Base-by-base conservation (phyloP, 2,888 invertebrate genomes). In the Paralinhomoeus sp. region DNA sequence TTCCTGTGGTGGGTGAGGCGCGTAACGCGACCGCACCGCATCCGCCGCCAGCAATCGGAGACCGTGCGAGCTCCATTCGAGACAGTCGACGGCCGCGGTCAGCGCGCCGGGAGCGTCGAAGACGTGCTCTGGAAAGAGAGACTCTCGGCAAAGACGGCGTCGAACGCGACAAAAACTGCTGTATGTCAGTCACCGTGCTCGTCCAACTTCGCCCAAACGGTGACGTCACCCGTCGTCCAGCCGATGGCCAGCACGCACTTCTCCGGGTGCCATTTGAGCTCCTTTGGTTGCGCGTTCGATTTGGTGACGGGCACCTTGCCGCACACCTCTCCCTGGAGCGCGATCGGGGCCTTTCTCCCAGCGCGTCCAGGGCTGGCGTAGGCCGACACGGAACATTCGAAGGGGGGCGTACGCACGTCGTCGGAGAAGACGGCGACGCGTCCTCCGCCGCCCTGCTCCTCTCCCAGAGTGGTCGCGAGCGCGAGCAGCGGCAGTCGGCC, bases 221-320 rank as follows among this genome's bases (percentile, higher is more conserved):
- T 41, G 21, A 52, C 39, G 15, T 41, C 41, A 5, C 58, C 58
- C 38, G 50, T 52, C 23, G 44, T 43, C 58, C 58, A 58, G 13
- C 55, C 57, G 21, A 53, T 47, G 9, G 48, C 52, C 13, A 57
- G 44, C 15, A 54, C 43, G 13, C 49, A 42, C 24, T 53, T 48
- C 12, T 47, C 46, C 15, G 55, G 53, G 45, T 56, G 54, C 58
- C 58, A 58, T 24, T 34, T 22, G 3, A 53, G 38, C 38, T 42
- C 46, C 13, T 45, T 45, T 13, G 22, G n/a, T 2, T n/a, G 23
- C 2, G 20, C 5, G 5, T 9, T 22, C 3, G 35, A 2, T 17
- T 35, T 34, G 2, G 23, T 17, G 7, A 41, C 15, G 3, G 35
- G n/a, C n/a, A n/a, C n/a, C n/a, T n/a, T n/a, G n/a, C n/a, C n/a